Base-by-base conservation (phyloP, 2,113 vertebrate genomes). In the Agapornis roseicollis region DNA sequence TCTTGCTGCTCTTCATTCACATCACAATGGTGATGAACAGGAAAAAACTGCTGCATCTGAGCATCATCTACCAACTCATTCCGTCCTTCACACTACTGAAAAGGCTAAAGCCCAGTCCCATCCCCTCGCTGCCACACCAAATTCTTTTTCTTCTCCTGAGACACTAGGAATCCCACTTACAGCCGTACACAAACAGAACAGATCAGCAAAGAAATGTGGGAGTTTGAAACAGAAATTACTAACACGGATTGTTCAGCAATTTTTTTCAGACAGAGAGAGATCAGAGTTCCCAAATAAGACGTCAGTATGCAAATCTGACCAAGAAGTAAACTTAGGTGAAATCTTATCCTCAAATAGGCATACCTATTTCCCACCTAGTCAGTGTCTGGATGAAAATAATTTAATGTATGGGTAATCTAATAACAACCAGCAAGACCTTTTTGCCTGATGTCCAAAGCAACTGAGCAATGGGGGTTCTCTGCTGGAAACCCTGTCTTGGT, bases 271-370 rank as follows among this genome's bases (percentile, higher is more conserved):
- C 4, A 82, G 22, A 92, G 47, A 70, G 2, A 80, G 76, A n/a
- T 89, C 56, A 74, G 58, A 80, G 29, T 74, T 88, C 47, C 55
- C 47, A 50, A 83, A 47, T 50, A 91, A 89, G 63, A 88, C 20
- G 53, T 74, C 42, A 56, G 24, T 28, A 88, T 0, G 7, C 24
- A 92, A 84, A 69, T 64, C 37, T 73, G 73, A 56, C 56, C 37
- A 81, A 55, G 39, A 93, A 50, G 49, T 4, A 94, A 81, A 88
- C 74, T 37, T 61, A 86, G 88, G 69, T 80, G 88, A 94, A 80
- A 65, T 49, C n/a, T 19, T 72, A 49, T 64, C 85, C 56, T 5
- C 3, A 85, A 93, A 94, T 39, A 94, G 46, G 61, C 49, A 78
- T 58, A 65, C 3, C 1, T 2, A 13, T 86, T 84, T 80, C 88